Conservation (phyloP, 2,797 vertebrate genomes). For the Karalla daura region DNA sequence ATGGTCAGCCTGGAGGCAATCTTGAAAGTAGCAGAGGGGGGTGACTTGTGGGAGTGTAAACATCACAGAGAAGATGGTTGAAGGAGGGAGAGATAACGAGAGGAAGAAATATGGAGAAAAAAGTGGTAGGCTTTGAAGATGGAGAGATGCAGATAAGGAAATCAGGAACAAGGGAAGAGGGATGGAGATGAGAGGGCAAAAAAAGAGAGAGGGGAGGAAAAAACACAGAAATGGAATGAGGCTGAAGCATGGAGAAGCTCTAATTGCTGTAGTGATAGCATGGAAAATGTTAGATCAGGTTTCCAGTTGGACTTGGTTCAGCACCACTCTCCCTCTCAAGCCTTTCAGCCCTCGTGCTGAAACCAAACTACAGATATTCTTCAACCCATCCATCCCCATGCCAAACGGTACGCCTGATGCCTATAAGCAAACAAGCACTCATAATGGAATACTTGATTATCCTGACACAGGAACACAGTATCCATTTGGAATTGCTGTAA, state of each 20-base stretch:
- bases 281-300: conserved; percentile 65
- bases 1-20: conserved; percentile 33
- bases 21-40: conserved; percentile 27
- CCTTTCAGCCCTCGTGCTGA: conserved; percentile 4
- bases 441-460: conserved; percentile 83
- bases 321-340: conserved; percentile 27
- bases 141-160: conserved; percentile 44
- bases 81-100: conserved; percentile 41
- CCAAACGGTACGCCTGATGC: conserved; percentile 37
- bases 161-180: conserved; percentile 17
- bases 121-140: conserved; percentile 36
- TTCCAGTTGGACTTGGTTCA: conserved; percentile 62
- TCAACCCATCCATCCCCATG: conserved; percentile 41
- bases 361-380: conserved; percentile 64
- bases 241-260: conserved; percentile 33
- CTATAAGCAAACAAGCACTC: conserved; percentile 49
- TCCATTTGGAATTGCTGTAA: conserved; percentile 72
- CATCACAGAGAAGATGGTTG: conserved; percentile 42
- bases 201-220: background rate
- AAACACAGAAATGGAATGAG: conserved; percentile 2
- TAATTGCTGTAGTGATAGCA: conserved; percentile 60
- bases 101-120: conserved; percentile 21
- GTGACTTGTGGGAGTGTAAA: conserved; percentile 25
- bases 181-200: background rate
- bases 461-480: conserved; percentile 71